Evolutionary conservation across 2,797 vertebrate genomes (phyloP).

Genomic region (Neomorphus geoffroyi): DNA sequence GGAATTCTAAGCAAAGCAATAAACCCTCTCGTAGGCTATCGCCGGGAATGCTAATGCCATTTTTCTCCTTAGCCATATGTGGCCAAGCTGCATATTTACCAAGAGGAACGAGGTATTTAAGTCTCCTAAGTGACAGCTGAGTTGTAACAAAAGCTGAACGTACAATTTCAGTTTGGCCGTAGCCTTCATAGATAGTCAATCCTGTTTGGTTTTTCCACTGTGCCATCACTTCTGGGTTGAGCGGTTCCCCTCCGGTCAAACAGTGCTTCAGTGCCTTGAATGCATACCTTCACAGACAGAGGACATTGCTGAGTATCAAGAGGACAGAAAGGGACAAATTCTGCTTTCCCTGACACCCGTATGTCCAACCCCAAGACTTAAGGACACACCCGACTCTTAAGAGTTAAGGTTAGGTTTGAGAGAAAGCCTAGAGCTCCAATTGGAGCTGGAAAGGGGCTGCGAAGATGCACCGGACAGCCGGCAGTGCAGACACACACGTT

Average conservation of each 20-base stretch:
- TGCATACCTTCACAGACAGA: slow-evolving; percentile 56
- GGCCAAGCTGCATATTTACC: neutral
- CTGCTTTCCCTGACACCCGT: neutral
- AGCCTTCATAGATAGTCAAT: slow-evolving; percentile 79
- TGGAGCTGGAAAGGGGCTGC: neutral
- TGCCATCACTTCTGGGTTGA: slow-evolving; percentile 75
- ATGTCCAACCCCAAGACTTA: neutral
- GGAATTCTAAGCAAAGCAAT: neutral
- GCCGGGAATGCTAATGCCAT: neutral
- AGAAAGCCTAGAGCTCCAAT: neutral
- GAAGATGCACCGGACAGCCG: neutral
- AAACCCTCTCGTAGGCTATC: neutral
- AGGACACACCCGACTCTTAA: neutral
- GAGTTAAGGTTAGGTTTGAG: neutral
- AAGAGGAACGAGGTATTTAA: neutral
- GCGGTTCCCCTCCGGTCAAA: slow-evolving; percentile 72
- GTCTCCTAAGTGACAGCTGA: neutral
- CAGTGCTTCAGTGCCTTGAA: slow-evolving; percentile 76
- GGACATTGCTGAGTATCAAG: neutral
- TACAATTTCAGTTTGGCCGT: slow-evolving; percentile 81
- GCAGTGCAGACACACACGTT: neutral
- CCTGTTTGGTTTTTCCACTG: slow-evolving; percentile 77
- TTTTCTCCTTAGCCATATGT: neutral
- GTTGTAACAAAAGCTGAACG: neutral
- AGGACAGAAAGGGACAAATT: neutral